These are phyloP conservation scores for Elegia similella DNA, from an alignment of 2,888 invertebrate species.

Conservation along the genomic window DNA sequence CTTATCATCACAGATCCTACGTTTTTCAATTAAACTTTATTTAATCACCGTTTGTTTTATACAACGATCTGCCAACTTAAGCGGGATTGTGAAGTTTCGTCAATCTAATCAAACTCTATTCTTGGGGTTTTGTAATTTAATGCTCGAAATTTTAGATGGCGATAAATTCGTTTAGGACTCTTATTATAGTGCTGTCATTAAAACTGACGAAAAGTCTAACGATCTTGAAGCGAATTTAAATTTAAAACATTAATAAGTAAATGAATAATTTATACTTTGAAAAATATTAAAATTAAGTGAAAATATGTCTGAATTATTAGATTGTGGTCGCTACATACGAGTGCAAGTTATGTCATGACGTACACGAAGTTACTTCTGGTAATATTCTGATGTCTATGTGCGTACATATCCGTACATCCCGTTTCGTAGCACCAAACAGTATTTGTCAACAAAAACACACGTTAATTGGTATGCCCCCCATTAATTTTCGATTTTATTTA, in stretches of 20 bases:
- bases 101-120: constrained; percentile 49
- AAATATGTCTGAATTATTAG: too few relatives aligned
- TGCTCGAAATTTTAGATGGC: constrained; percentile 3
- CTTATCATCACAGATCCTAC: constrained; percentile 52
- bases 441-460: too few relatives aligned
- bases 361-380: too few relatives aligned
- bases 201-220: background rate
- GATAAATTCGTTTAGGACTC: constrained; percentile 5
- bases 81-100: constrained; percentile 43
- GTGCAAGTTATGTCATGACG: too few relatives aligned
- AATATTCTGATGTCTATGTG: too few relatives aligned
- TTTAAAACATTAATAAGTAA: background rate
- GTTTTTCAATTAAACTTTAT: constrained; percentile 61
- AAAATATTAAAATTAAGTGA: too few relatives aligned
- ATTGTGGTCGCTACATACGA: too few relatives aligned
- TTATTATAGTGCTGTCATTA: background rate
- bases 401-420: too few relatives aligned
- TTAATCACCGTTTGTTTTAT: constrained; percentile 55
- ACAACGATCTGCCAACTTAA: constrained; percentile 42
- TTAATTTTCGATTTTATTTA: too few relatives aligned
- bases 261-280: too few relatives aligned
- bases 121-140: constrained; percentile 31
- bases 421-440: too few relatives aligned
- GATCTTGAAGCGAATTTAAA: background rate
- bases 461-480: too few relatives aligned